Evolutionary conservation across 2,797 vertebrate genomes (phyloP).

Genomic region (Eremophila alpestris): DNA sequence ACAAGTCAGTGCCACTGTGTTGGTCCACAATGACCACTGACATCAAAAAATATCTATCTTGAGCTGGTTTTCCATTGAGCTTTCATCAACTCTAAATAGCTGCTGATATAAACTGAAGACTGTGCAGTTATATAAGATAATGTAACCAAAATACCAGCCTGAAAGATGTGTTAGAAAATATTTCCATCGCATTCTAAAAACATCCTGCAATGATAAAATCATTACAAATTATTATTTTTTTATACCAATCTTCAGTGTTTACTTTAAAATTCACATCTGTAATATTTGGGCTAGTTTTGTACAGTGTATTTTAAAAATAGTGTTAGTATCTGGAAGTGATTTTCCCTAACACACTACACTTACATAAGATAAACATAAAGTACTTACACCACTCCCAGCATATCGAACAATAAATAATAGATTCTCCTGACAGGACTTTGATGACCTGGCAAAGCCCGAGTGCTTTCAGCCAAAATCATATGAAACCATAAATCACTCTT

Average conservation of each 20-base stretch:
- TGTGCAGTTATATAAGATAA: not conserved
- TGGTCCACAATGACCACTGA: not conserved
- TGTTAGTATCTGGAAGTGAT: constrained; percentile 75
- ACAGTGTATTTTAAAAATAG: constrained; percentile 41
- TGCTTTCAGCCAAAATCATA: constrained; percentile 86
- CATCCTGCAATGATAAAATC: constrained; percentile 5
- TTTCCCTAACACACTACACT: constrained; percentile 76
- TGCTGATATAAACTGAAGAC: not conserved
- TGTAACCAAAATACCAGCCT: not conserved
- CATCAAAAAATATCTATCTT: not conserved
- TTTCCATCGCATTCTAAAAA: not conserved
- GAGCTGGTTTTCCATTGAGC: not conserved
- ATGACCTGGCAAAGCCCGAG: constrained; percentile 84
- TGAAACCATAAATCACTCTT: constrained; percentile 86
- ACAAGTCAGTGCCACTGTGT: not conserved
- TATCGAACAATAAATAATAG: constrained; percentile 84
- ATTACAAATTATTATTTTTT: not conserved
- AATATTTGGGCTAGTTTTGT: constrained; percentile 36
- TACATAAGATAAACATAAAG: constrained; percentile 85
- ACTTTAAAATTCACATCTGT: not conserved
- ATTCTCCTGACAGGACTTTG: constrained; percentile 83
- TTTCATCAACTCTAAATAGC: not conserved
- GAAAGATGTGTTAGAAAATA: not conserved
- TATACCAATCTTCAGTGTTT: not conserved
- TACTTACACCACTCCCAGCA: constrained; percentile 77